Evolutionary conservation across 1,140 invertebrate species (phyloP), one percentile per base, ranked within the genome.

Genomic region (Penaeus chinensis): DNA sequence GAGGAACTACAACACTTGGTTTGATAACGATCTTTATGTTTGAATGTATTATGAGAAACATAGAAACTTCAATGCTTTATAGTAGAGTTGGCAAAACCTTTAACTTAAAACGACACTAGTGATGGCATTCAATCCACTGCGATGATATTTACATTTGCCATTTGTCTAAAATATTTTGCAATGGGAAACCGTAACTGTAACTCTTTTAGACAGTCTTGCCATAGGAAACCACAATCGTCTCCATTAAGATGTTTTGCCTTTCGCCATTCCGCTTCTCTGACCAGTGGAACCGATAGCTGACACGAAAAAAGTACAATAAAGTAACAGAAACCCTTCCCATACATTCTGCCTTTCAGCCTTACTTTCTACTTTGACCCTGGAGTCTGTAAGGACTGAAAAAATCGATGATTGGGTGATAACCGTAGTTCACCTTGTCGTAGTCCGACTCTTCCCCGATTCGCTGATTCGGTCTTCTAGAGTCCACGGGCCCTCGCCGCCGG

Each of bases 321-420:
- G 24, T 24, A 27, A 18, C 63, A 82, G 61, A 82, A 27, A 20
- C 60, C 42, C 0, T 82, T 24, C n/a, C 47, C 11, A 22, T 60
- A n/a, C 13, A 66, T 79, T 47, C 47, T n/a, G 80, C 24, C 19
- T 71, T 24, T n/a, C 19, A 4, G 11, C n/a, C 69, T 61, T 80
- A 80, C 65, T 62, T 78, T 65, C 62, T 87, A 71, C 69, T 37
- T 20, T 32, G 32, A 65, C 27, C 60, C 18, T 78, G 66, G 62
- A 69, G 37, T 22, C 62, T 65, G 66, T 89, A 89, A 13, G 78
- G 69, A 22, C 91, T 95, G 91, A 96, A 96, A 91, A 96, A 96
- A 90, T 96, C 96, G 89, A 96, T 96, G 80, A 96, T 96, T 4
- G 96, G 96, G 92, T 96, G 96, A 91, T 96, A 96, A 91, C 95